Evolutionary conservation across 2,113 vertebrate genomes (phyloP).

Genomic region (Lanius ludovicianus): DNA sequence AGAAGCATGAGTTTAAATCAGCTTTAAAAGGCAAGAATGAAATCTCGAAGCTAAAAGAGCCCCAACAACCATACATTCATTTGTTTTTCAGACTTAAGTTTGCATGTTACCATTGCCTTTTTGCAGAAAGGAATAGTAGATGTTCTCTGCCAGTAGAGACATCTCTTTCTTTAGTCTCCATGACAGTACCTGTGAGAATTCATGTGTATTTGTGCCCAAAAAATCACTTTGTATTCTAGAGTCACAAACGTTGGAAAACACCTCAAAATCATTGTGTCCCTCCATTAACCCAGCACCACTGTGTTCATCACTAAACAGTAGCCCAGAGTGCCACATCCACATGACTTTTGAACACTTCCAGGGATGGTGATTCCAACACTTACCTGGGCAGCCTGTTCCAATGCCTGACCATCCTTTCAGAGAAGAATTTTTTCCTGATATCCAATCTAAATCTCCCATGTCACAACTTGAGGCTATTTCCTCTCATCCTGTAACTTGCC

Average conservation of each 20-base stretch:
- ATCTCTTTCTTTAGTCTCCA: neutral
- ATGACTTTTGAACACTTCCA: neutral
- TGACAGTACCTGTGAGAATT: neutral
- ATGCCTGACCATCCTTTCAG: neutral
- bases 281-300: rapidly evolving
- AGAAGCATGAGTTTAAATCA: neutral
- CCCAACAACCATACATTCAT: neutral
- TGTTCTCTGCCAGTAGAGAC: neutral
- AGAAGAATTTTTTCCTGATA: neutral
- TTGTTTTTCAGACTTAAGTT: neutral
- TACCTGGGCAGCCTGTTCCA: neutral
- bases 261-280: neutral
- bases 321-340: neutral
- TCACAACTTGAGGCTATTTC: neutral
- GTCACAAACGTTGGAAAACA: neutral
- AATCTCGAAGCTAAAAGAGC: neutral
- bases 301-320: neutral
- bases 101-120: neutral
- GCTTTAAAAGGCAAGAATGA: neutral
- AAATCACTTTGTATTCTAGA: neutral
- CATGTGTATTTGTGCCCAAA: neutral
- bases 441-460: neutral
- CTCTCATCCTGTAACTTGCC: neutral
- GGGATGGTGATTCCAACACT: neutral
- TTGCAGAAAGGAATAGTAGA: neutral